A percentile compares a stretch with the other conserved stretches of the same genome.
phyloP scores from a whole-genome alignment of 2,113 vertebrate species.

The Macroglossus sobrinus region DNA sequence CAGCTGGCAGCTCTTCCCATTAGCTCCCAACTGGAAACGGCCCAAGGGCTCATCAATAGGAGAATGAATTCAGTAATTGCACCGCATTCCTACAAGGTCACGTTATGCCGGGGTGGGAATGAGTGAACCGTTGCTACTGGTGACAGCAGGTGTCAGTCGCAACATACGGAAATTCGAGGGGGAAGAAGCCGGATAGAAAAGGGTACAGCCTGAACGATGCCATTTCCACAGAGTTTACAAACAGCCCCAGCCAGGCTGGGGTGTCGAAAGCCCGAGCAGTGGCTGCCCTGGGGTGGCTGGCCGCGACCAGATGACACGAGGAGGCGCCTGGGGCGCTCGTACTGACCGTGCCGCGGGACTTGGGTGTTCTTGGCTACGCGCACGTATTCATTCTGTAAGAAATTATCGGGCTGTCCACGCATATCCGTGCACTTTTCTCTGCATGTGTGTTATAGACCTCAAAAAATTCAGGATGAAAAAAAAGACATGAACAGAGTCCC shows the following conservation, averaged over 20 bases:
- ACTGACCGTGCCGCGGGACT: neutral
- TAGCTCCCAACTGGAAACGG: neutral
- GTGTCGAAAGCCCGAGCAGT: neutral
- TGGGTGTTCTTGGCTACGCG: neutral
- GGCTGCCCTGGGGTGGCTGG: too few species aligned
- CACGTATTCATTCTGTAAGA: neutral
- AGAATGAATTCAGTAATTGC: neutral
- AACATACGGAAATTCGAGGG: neutral
- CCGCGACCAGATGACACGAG: neutral
- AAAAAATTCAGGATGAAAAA: neutral
- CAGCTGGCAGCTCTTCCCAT: neutral
- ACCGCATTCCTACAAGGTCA: neutral
- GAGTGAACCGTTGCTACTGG: neutral
- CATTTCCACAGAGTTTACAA: neutral
- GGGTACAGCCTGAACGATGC: neutral
- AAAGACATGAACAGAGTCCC: neutral
- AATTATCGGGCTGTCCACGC: neutral
- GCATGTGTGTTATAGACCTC: neutral
- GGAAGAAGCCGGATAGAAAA: neutral
- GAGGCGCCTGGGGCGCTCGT: too few species aligned
- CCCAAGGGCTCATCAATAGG: neutral
- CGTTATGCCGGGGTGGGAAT: neutral
- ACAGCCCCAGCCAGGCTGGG: neutral
- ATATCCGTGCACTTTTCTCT: neutral
- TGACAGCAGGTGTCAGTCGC: neutral